phyloP scores from a whole-genome alignment of 2,888 invertebrate genomes.

The Cantharis flavilabris region DNA sequence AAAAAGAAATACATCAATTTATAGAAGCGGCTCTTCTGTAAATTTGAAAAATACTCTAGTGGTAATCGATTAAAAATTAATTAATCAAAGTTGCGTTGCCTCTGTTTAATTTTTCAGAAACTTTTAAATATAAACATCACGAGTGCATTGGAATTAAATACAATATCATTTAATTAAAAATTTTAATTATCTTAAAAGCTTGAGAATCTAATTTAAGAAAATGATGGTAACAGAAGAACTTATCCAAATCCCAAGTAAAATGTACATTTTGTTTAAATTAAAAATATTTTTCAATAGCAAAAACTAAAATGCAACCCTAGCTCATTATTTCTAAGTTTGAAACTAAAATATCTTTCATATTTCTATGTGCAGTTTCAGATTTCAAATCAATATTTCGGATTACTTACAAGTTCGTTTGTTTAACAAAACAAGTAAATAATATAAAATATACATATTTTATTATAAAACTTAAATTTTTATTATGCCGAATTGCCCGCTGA shows the following conservation, averaged over 20 bases:
- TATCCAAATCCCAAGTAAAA: neutral
- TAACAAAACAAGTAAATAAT: neutral
- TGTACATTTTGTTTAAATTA: neutral
- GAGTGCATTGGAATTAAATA: neutral
- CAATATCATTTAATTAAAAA: neutral
- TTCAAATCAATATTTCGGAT: slow-evolving; percentile 17
- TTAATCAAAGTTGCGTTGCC: neutral
- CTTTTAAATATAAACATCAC: neutral
- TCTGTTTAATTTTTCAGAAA: neutral
- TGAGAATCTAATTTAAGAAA: too few relatives aligned
- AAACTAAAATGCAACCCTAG: slow-evolving; percentile 24
- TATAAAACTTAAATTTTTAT: neutral
- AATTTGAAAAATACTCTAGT: neutral
- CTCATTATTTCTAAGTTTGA: slow-evolving; percentile 19
- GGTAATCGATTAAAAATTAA: neutral
- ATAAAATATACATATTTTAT: neutral
- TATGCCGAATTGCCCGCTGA: too few relatives aligned
- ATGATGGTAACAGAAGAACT: neutral
- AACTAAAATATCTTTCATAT: slow-evolving; percentile 15
- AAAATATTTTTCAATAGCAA: neutral
- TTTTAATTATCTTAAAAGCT: neutral
- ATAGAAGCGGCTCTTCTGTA: neutral
- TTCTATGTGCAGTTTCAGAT: slow-evolving; percentile 11
- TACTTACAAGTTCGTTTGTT: slow-evolving; percentile 3
- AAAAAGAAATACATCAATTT: neutral